Percentiles rank a stretch among this genome's conserved stretches.
Evolutionary conservation across 2,113 vertebrate species (phyloP).

Genomic region (Axis porcinus): DNA sequence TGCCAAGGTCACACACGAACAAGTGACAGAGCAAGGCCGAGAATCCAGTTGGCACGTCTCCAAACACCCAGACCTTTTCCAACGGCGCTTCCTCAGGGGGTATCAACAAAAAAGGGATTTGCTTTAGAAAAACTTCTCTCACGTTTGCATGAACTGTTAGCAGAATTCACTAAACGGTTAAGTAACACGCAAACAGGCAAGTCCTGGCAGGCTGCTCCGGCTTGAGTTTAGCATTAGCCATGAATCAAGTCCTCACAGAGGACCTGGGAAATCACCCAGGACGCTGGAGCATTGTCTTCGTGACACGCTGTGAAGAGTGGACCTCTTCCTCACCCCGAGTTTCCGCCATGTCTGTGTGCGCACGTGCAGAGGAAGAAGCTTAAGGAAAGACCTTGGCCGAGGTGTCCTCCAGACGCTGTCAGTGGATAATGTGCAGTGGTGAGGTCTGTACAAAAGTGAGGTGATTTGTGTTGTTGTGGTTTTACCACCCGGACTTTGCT

Average conservation of each 20-base stretch:
- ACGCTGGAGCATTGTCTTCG: too few relatives aligned
- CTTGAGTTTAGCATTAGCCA: neutral
- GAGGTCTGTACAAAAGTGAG: neutral
- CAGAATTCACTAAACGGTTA: neutral
- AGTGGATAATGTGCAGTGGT: neutral
- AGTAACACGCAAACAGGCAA: neutral
- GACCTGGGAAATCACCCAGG: neutral
- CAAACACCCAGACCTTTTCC: neutral
- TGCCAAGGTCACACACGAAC: neutral
- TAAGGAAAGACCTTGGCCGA: neutral
- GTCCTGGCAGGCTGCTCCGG: neutral
- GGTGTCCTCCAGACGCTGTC: neutral
- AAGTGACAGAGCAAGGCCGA: neutral
- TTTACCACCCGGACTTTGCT: neutral
- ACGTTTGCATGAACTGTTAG: neutral
- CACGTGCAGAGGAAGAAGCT: neutral
- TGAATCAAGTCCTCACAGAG: neutral
- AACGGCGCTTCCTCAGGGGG: rapidly evolving
- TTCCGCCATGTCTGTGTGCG: neutral
- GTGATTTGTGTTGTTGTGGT: neutral
- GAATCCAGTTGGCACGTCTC: neutral
- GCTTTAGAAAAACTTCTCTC: neutral
- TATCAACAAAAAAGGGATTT: neutral
- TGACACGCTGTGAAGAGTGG: neutral
- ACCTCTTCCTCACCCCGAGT: neutral